Base-by-base conservation (phyloP, 1,140 invertebrate species). In the Cheumatopsyche charites region DNA sequence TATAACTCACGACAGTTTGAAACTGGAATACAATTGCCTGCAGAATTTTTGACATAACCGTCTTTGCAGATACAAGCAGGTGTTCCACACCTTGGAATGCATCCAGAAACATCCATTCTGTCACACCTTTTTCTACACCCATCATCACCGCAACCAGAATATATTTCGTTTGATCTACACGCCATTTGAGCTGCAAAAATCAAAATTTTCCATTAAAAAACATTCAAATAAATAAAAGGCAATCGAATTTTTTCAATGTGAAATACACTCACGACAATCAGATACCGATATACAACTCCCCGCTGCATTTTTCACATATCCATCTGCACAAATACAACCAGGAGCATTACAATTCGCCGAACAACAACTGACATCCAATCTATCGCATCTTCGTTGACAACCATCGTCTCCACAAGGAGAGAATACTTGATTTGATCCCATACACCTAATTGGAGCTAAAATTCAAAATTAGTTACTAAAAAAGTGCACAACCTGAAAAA, bases 91-190 rank as follows among this genome's bases (percentile, higher is more conserved):
- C 11, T 19, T 25, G 21, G 19, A 12, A 11, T 25, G 23, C 19
- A 23, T 25, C 23, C 12, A 9, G 55, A 5, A 12, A 58, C 23
- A 12, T 23, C 23, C 9, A 26, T 9, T 11, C 23, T 58, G 1
- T 58, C 23, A n/a, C 55, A 58, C 1, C 17, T 23, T 23, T n/a
- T 58, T 58, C 25, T 19, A 58, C 55, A 58, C 1, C 55, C 55
- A 19, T 58, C 23, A n/a, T 58, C 25, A 23, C 55, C 55, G 13
- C 55, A 58, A 25, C 7, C 21, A 13, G 55, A 58, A 23, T 23
- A 58, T 19, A 58, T 19, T 25, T 52, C 49, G 15, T 52, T 52
- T 49, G 4, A 7, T 6, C 45, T 19, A 19, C 12, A n/a, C 13
- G 1, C 13, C 5, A 13, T 5, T 7, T 5, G 41, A 5, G 41